Base-by-base conservation (phyloP, 2,797 vertebrate genomes). In the Chloroceryle inda region DNA sequence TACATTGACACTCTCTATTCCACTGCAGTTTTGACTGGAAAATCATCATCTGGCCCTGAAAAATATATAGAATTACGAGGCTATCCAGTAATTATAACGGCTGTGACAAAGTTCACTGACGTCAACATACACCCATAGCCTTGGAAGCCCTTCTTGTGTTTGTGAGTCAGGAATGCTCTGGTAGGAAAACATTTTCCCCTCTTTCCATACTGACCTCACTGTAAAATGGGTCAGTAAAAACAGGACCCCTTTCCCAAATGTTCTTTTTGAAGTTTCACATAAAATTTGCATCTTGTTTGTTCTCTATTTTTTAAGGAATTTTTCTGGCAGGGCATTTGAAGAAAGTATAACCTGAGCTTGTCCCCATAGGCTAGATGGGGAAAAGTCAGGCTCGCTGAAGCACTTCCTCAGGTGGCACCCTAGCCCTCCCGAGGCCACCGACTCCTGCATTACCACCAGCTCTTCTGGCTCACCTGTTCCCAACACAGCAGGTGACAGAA, bases 341-440 rank as follows among this genome's bases (percentile, higher is more conserved):
- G 56, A 38, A n/a, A 59, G 50, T 14, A 14, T 6, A 26, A 12
- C 4, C 33, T 16, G 19, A 47, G 47, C 17, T 22, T 7, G 5
- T 2, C 10, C 19, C 49, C 58, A 13, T 0, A 18, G 18, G 42
- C 9, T 18, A n/a, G 19, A 37, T 1, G 0, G 49, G 45, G 24
- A 26, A 35, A 31, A 3, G 6, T 4, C 56, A 8, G 4, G 1
- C 2, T 5, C 26, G 29, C 69, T 26, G 29, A 8, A 27, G 63
- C 1, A 3, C 23, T 9, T 55, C 22, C 55, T 50, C 50, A 24
- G 62, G 5, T 0, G 5, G 42, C 19, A 58, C 42, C 8, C 4
- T 1, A 33, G 15, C 20, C 42, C 27, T 35, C 31, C 37, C 4
- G 19, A 7, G 9, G 2, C 2, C 67, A 2, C 3, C 7, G 1